Conservation (phyloP, 2,113 vertebrate genomes). For the Leptodactylus fuscus region DNA sequence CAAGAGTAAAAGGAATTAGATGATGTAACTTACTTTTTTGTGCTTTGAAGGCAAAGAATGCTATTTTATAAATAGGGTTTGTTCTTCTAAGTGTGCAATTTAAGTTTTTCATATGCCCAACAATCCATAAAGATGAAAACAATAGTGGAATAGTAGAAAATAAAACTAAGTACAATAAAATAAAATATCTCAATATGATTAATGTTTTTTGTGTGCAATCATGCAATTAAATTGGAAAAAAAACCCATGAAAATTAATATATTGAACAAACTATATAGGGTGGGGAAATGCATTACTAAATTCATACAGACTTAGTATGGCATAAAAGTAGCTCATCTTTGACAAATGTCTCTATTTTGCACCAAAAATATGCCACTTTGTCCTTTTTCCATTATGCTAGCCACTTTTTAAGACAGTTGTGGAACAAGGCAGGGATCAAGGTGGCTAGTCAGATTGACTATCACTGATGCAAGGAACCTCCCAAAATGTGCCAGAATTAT, state of each 20-base stretch:
- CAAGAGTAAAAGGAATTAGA: background rate
- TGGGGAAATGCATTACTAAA: too few relatives aligned
- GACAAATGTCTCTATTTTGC: too few relatives aligned
- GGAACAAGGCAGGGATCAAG: too few relatives aligned
- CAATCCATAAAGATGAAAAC: slow-evolving; percentile 6
- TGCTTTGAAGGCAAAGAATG: background rate
- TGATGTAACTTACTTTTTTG: background rate
- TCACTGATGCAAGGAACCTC: too few relatives aligned
- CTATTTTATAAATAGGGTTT: slow-evolving; percentile 9
- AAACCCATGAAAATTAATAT: background rate
- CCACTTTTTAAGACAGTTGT: too few relatives aligned
- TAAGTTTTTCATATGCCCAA: background rate
- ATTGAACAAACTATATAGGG: background rate
- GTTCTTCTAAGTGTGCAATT: slow-evolving; percentile 20
- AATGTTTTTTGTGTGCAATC: background rate
- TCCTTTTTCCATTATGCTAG: too few relatives aligned
- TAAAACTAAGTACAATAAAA: slow-evolving; percentile 14
- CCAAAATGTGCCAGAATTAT: too few relatives aligned
- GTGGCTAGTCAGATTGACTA: too few relatives aligned
- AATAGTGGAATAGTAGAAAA: slow-evolving; percentile 5
- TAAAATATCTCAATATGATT: slow-evolving; percentile 14
- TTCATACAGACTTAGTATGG: too few relatives aligned
- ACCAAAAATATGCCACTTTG: too few relatives aligned
- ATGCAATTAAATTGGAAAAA: background rate
- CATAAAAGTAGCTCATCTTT: too few relatives aligned